A percentile compares a stretch with the other conserved stretches of the same genome.
These are phyloP conservation scores for Drosophila colorata DNA, from an alignment of 2,888 invertebrate genomes.

Conservation along the genomic window DNA sequence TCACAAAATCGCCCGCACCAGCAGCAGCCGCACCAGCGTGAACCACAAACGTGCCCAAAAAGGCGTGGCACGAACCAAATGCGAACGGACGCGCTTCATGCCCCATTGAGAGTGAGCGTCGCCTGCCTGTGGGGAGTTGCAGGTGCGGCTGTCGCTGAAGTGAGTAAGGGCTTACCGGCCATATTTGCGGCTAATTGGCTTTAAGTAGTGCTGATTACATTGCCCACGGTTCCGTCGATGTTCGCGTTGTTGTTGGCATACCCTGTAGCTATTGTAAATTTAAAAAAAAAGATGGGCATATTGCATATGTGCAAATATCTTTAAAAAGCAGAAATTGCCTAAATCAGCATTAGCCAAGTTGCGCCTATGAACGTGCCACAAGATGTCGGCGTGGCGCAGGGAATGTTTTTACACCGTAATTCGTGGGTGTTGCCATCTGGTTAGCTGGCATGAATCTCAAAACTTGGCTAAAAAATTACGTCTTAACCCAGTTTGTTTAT, in stretches of 20 bases:
- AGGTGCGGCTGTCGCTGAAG: neutral
- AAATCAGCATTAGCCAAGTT: no score
- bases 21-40: slow-evolving; percentile 31
- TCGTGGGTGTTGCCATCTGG: no score
- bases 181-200: slow-evolving; percentile 81
- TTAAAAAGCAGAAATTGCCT: no score
- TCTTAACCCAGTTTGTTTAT: no score
- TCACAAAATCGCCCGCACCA: slow-evolving; percentile 66
- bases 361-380: no score
- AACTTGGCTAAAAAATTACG: no score
- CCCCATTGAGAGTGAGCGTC: slow-evolving; percentile 64
- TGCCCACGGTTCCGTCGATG: slow-evolving; percentile 51
- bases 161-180: slow-evolving; percentile 70
- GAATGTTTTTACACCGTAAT: no score
- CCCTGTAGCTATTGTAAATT: neutral
- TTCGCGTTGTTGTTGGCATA: slow-evolving; percentile 20
- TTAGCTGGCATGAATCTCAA: no score
- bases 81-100: slow-evolving; percentile 76
- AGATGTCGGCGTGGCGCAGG: no score
- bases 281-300: neutral
- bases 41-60: slow-evolving; percentile 77
- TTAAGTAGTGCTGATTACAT: slow-evolving; percentile 80
- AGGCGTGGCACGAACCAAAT: slow-evolving; percentile 73
- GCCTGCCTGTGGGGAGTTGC: neutral
- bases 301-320: no score